Evolutionary conservation across 2,888 invertebrate species (phyloP), one percentile per base, ranked within the genome.

Genomic region (Drosophila cyrtoloma): DNA sequence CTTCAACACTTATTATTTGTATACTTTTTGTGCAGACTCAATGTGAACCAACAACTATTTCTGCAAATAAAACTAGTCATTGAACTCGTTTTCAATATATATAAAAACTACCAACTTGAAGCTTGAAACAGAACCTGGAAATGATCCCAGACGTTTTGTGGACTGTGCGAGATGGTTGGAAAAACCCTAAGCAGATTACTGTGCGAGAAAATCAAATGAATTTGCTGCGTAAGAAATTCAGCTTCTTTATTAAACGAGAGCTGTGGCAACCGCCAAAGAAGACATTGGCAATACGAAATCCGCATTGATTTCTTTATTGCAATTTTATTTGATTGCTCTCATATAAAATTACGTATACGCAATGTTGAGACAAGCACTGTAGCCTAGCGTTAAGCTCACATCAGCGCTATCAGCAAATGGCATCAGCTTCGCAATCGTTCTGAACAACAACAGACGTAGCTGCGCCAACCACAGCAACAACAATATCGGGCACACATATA

Each of bases 281-380:
- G 59, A 51, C 22, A 32, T 14, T 42, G 33, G 32, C 52, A 51
- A 56, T n/a, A n/a, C 71, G 64, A 79, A 81, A 84, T 84, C 72
- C 86, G 79, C 89, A 87, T 87, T 87, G 90, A 90, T 90, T 87
- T 90, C 89, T 87, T 90, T 87, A 87, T 87, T 87, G 87, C 90
- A 86, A 62, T 90, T 87, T 90, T 88, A 87, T 87, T 87, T 90
- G 87, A 87, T 87, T 87, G 87, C 76, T 75, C 75, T 84, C 86
- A 78, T 84, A 86, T 79, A 84, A 82, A 86, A 87, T 87, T 88
- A 88, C 87, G 87, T 89, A 90, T 90, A 90, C 87, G 82, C 90
- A 78, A 71, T 74, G 89, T 71, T 79, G 86, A 86, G 77, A 81
- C 82, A 84, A 84, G 80, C 56, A 53, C 72, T 68, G 77, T 63